phyloP scores from a whole-genome alignment of 2,888 invertebrate genomes.

The Oithona nana region DNA sequence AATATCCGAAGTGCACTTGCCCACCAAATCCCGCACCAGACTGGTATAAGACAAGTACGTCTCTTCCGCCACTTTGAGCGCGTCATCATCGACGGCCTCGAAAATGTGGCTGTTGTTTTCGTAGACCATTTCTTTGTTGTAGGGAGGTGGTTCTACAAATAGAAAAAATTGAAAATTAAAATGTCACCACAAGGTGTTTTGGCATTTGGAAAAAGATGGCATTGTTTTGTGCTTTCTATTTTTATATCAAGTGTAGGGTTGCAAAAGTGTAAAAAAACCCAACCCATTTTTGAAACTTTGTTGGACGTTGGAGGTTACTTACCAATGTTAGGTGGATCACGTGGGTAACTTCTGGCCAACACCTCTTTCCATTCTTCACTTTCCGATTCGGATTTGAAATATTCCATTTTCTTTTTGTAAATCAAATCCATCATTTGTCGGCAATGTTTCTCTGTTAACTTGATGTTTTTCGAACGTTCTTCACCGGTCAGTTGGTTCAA shows the following conservation, averaged over 20 bases:
- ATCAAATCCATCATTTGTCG: constrained; percentile 16
- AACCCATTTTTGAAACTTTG: too few species aligned
- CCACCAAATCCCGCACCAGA: constrained; percentile 7
- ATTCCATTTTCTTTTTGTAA: constrained; percentile 12
- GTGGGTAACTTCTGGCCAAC: constrained; percentile 5
- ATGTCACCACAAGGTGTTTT: too few species aligned
- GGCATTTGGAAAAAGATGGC: too few species aligned
- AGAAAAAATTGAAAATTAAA: too few species aligned
- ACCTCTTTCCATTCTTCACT: constrained; percentile 4
- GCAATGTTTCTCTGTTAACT: constrained; percentile 10
- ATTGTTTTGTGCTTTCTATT: too few species aligned
- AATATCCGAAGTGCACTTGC: constrained; percentile 1
- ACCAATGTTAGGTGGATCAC: constrained; percentile 2
- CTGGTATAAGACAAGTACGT: background rate
- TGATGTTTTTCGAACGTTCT: constrained; percentile 10
- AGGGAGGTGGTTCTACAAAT: background rate
- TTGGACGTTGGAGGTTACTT: too few species aligned
- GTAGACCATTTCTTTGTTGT: constrained; percentile 8
- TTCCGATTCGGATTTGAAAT: constrained; percentile 1
- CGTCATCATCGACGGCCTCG: constrained; percentile 14
- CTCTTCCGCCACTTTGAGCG: background rate
- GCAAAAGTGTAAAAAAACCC: too few species aligned
- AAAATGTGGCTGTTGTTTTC: constrained; percentile 14
- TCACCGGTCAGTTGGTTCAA: constrained; percentile 2
- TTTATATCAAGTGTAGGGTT: too few species aligned